A percentile compares a stretch with the other conserved stretches of the same genome.
Evolutionary conservation across 2,113 vertebrate genomes (phyloP).

Genomic region (Megaceryle torquata): DNA sequence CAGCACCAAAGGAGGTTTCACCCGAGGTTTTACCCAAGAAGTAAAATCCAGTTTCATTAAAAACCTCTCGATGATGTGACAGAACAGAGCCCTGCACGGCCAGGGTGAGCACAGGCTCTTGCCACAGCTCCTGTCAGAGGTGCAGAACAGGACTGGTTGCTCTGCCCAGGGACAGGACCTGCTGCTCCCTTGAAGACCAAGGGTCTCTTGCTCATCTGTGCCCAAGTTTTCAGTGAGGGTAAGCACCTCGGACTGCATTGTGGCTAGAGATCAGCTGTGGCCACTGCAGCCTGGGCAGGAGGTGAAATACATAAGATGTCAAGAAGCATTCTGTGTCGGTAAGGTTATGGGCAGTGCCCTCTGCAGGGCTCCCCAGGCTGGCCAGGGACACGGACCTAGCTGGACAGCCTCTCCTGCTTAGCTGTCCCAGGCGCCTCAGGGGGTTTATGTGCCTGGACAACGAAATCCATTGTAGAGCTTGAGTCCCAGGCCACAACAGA

Average conservation of each 20-base stretch:
- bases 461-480: not conserved
- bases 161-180: not conserved
- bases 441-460: not conserved
- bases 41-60: not conserved
- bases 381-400: accelerated
- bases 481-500: not conserved
- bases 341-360: not conserved
- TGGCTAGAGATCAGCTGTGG: not conserved
- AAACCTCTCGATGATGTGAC: too few relatives aligned
- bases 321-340: not conserved
- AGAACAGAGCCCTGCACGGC: not conserved
- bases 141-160: not conserved
- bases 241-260: not conserved
- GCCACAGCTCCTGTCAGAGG: accelerated
- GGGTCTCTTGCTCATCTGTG: not conserved
- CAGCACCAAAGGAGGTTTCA: not conserved
- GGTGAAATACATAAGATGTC: not conserved
- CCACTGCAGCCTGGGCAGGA: not conserved
- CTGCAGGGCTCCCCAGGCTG: not conserved
- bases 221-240: accelerated
- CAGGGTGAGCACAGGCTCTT: not conserved
- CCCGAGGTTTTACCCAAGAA: not conserved
- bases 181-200: not conserved
- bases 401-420: accelerated
- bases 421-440: too few relatives aligned